Base-by-base conservation (phyloP, 2,113 vertebrate genomes). In the Eudyptes chrysolophus region DNA sequence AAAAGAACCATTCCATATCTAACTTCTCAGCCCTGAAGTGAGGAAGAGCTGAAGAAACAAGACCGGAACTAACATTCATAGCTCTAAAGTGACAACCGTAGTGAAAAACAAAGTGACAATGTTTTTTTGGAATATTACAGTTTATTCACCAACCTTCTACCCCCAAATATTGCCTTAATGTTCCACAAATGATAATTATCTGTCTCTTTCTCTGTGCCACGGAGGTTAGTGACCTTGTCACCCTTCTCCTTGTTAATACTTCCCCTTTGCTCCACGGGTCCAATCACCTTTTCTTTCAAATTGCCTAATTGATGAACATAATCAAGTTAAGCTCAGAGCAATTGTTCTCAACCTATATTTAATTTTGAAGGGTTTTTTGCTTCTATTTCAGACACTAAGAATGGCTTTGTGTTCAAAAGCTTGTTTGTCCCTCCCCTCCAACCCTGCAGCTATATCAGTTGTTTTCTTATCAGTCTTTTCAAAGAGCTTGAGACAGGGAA, bases 251-350 rank as follows among this genome's bases (percentile, higher is more conserved):
- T 96, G 87, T 95, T 97, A 96, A 92, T 97, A 96, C 74, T 92
- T 68, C 84, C 74, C 81, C 74, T 84, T 87, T 66, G 7, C 65
- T 79, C 42, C 55, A 68, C 9, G 18, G 74, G 77, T 94, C 74
- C 77, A 85, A 87, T 69, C 92, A 95, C 89, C 96, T 97, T 93
- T 89, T 65, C 87, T 95, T 95, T 96, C 92, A 94, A 95, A 95
- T 95, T 96, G 89, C 92, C 87, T 96, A 94, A 94, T 51, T 95
- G 92, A 95, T 87, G 81, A 95, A 95, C 70, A 89, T 93, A 94
- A 96, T 95, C 92, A 97, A 94, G 93, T 96, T 94, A 79, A 95
- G 61, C 57, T 95, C 65, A 85, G 65, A 94, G 65, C 57, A 93
- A 91, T 87, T 91, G 55, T 91, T 91, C 81, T 91, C 87, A 82